These are phyloP conservation scores for Burhinus bistriatus DNA, from an alignment of 2,113 vertebrate species.

Conservation along the genomic window DNA sequence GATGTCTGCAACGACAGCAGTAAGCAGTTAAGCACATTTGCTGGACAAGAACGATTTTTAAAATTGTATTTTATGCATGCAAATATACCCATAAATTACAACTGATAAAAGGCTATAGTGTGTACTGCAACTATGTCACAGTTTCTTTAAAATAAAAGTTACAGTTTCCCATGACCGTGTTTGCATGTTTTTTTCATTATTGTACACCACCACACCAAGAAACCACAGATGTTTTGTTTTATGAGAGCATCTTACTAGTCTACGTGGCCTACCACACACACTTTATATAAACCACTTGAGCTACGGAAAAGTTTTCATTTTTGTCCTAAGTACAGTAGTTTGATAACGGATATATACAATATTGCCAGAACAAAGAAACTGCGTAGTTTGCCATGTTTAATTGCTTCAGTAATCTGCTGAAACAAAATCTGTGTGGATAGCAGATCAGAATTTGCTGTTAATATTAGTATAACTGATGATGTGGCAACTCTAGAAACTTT, in stretches of 20 bases:
- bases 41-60: neutral
- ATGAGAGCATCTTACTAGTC: constrained; percentile 61
- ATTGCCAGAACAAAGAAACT: neutral
- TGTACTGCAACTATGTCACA: neutral
- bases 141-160: constrained; percentile 33
- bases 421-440: constrained; percentile 16
- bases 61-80: neutral
- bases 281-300: constrained; percentile 52
- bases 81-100: neutral
- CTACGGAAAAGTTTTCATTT: constrained; percentile 3
- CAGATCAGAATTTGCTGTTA: constrained; percentile 37
- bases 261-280: constrained; percentile 70
- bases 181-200: constrained; percentile 64
- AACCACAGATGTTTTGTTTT: constrained; percentile 70
- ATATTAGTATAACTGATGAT: constrained; percentile 70
- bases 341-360: neutral
- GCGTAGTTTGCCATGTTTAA: neutral
- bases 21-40: neutral
- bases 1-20: neutral
- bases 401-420: neutral
- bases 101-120: neutral
- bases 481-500: constrained; percentile 69
- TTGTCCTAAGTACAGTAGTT: neutral
- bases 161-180: constrained; percentile 11
- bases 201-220: constrained; percentile 50